Evolutionary conservation across 2,113 vertebrate species (phyloP), one percentile per base, ranked within the genome.

Genomic region (Naja naja): DNA sequence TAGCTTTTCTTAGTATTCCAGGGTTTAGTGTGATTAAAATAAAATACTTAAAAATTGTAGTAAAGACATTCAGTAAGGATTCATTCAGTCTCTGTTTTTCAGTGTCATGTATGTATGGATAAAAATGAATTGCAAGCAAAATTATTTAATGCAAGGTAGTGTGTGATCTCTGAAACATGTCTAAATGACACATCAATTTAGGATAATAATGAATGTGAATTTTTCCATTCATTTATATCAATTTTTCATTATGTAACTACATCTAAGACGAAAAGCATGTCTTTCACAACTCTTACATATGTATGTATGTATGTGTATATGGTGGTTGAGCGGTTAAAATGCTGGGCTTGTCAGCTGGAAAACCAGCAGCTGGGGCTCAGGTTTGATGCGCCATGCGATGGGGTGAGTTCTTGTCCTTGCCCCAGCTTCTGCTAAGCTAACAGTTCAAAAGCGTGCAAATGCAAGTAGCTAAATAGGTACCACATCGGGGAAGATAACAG

Each of bases 121-220:
- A 45, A 69, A 11, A 27, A 55, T 30, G 23, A 9, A 16, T 56
- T 34, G 16, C 64, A 56, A 93, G 91, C 90, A 94, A 0, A 0
- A 25, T 58, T 93, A 94, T 94, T 94, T 52, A 81, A 93, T 90
- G 49, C 1, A 85, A 91, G 87, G 81, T 90, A 94, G 14, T 85
- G 20, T 85, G 20, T 89, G 64, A 94, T 60, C 91, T 94, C 92
- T 94, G 94, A 93, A 91, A 22, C 64, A 0, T 47, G 55, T 12
- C 52, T 88, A 69, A 22, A 34, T 0, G 91, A 90, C 89, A 94
- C 7, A 81, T 87, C 34, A 53, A 3, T 88, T 12, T 60, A 58
- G 2, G 20, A 43, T 43, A 86, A 60, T 43, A 25, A 25, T 53
- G 85, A 85, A 89, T 47, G 54, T 52, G 45, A 8, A 9, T 49